phyloP scores from a whole-genome alignment of 2,113 vertebrate species.

The Calidris pygmaea region DNA sequence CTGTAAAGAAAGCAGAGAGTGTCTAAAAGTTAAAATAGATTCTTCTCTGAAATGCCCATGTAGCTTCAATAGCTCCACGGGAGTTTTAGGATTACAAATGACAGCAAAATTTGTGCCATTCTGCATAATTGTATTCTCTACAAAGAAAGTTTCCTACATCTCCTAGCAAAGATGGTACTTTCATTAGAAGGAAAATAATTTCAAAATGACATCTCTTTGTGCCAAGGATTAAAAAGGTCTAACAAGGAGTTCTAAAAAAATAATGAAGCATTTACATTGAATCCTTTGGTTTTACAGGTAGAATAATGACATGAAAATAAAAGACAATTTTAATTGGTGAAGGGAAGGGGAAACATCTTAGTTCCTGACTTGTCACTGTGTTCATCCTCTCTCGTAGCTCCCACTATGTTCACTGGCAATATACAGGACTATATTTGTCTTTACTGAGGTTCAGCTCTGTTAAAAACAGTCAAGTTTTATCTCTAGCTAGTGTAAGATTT shows the following conservation, averaged over 20 bases:
- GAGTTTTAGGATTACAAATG: conserved; percentile 58
- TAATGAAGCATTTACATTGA: conserved; percentile 40
- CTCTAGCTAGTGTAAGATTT: not conserved
- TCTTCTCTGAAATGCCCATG: conserved; percentile 40
- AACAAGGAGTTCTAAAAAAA: conserved; percentile 50
- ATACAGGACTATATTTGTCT: not conserved
- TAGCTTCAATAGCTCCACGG: conserved; percentile 46
- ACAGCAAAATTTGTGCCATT: conserved; percentile 63
- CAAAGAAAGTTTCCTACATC: conserved; percentile 34
- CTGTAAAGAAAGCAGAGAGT: conserved; percentile 23
- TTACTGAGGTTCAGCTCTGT: not conserved
- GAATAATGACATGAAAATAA: conserved; percentile 38
- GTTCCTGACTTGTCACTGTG: not conserved
- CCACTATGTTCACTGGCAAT: not conserved
- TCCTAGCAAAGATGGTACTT: conserved; percentile 2
- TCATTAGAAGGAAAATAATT: conserved; percentile 55
- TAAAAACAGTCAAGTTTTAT: not conserved
- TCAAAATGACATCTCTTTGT: conserved; percentile 27
- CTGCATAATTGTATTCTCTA: conserved; percentile 49
- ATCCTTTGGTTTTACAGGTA: conserved; percentile 52
- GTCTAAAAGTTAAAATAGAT: conserved; percentile 46
- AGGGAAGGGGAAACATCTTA: not conserved
- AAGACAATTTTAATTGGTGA: conserved; percentile 53
- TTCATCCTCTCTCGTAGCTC: not conserved
- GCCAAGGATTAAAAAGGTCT: conserved; percentile 58